Base-by-base conservation (phyloP, 2,888 invertebrate species). In the Torymus texanus region DNA sequence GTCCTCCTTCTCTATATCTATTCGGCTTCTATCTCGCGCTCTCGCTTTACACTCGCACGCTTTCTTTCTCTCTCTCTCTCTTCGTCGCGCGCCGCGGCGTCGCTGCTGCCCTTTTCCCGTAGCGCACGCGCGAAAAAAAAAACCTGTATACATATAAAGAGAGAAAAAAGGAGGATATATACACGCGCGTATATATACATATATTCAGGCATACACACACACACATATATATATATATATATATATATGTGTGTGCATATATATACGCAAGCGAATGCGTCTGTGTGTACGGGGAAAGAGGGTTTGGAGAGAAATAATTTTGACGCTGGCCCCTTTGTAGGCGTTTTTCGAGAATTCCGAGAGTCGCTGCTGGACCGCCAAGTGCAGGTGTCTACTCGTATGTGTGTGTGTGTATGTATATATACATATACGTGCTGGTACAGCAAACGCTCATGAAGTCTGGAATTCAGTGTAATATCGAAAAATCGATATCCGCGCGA, bases 401-500 rank as follows among this genome's bases (percentile, higher is more conserved):
- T 21, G 13, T 41, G 29, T 41, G 18, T 14, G 10, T 56, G 13
- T 12, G 16, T 1, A 8, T 13, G 24, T 41, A 8, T 41, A 41
- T 41, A 8, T 41, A n/a, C n/a, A 41, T 8, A 1, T 41, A 5
- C 41, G 10, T 41, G 41, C 41, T 41, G 8, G 41, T 41, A 41
- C 41, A 41, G 41, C 14, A 50, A 12, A 53, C 62, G 1, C 70
- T 78, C 74, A 70, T 70, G 74, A 75, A 79, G 24, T 62, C 55
- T 4, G 21, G 51, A 67, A 63, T 41, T 16, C 53, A 41, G 73
- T 68, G 77, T 80, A 74, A 77, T 80, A 80, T 80, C 70, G 80
- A 80, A 80, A 76, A 80, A 73, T 80, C 77, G 70, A 77, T 77
- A 74, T 53, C 50, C 41, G 41, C 41, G 68, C 70, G 59, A 80